These are phyloP conservation scores for Gobio gobio DNA, from an alignment of 2,113 vertebrate genomes.

Conservation along the genomic window DNA sequence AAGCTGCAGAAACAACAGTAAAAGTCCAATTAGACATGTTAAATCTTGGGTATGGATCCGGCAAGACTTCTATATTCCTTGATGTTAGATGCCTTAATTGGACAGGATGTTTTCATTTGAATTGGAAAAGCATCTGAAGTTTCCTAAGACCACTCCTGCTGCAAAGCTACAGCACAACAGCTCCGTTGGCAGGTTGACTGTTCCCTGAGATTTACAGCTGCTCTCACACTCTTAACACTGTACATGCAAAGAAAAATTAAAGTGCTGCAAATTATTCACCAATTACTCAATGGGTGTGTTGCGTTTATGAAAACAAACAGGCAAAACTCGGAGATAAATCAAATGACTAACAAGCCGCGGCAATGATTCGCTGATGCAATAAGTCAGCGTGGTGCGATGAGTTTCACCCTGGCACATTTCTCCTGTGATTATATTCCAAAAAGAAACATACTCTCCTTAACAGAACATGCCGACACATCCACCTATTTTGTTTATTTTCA, in stretches of 20 bases:
- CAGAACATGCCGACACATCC: conserved; percentile 17
- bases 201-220: conserved; percentile 56
- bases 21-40: conserved; percentile 9
- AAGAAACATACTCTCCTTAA: conserved; percentile 32
- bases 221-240: conserved; percentile 51
- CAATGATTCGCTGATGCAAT: conserved; percentile 35
- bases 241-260: conserved; percentile 56
- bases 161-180: background rate
- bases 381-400: conserved; percentile 10
- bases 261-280: conserved; percentile 50
- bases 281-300: conserved; percentile 51
- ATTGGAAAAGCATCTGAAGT: conserved; percentile 24
- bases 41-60: background rate
- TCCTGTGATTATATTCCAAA: background rate
- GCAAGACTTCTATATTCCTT: background rate
- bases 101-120: conserved; percentile 6
- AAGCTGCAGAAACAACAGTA: conserved; percentile 1
- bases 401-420: conserved; percentile 11
- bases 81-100: background rate
- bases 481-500: conserved; percentile 43
- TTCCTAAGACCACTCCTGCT: background rate
- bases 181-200: background rate
- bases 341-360: conserved; percentile 52
- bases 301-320: conserved; percentile 58
- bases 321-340: conserved; percentile 55